These are phyloP conservation scores for Aporophyla lueneburgensis DNA, from an alignment of 2,888 invertebrate species.

Conservation along the genomic window DNA sequence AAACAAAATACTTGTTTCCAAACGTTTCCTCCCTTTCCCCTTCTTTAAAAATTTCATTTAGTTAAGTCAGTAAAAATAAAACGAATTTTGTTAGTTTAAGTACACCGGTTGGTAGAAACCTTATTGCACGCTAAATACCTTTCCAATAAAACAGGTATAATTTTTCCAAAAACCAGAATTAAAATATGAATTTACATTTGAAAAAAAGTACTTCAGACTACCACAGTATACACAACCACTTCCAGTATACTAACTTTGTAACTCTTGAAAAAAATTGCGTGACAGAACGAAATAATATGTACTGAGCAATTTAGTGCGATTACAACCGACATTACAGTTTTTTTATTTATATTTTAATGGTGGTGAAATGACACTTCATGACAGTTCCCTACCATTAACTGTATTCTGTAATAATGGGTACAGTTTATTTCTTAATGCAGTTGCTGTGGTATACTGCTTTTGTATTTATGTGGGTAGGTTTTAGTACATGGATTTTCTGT, in stretches of 20 bases:
- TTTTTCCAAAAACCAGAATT: neutral
- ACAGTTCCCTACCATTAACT: conserved; percentile 48
- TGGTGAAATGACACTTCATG: conserved; percentile 48
- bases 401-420: conserved; percentile 21
- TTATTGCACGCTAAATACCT: neutral
- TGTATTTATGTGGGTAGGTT: neutral
- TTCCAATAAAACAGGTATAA: too few relatives aligned
- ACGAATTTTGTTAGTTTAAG: neutral
- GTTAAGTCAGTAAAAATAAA: neutral
- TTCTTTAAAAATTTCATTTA: neutral
- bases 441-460: conserved; percentile 3
- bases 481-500: neutral
- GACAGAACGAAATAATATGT: conserved; percentile 53
- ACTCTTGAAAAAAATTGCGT: conserved; percentile 54
- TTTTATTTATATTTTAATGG: conserved; percentile 50
- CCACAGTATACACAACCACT: neutral
- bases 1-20: neutral
- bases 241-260: conserved; percentile 10
- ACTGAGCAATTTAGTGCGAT: conserved; percentile 56
- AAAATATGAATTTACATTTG: neutral
- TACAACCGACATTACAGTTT: conserved; percentile 49
- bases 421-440: conserved; percentile 44
- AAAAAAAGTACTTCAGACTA: neutral
- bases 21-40: too few relatives aligned
- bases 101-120: neutral